A percentile compares a stretch with the other conserved stretches of the same genome.
Evolutionary conservation across 2,797 vertebrate species (phyloP).

Genomic region (Mus caroli): DNA sequence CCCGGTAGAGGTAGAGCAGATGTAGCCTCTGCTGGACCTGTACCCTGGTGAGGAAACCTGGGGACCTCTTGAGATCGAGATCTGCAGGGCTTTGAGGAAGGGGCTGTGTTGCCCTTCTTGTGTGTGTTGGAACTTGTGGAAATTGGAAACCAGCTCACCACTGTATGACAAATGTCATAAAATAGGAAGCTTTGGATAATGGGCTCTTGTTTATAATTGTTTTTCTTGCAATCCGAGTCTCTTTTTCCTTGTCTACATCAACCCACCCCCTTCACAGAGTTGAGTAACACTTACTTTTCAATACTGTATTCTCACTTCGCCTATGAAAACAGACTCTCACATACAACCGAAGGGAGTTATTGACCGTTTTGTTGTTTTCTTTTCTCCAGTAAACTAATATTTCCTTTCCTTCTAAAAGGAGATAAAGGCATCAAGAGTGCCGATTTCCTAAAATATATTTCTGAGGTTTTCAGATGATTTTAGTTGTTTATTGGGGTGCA

Average conservation of each 20-base stretch:
- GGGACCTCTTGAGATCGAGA: background rate
- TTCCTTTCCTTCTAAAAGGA: background rate
- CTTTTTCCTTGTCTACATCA: background rate
- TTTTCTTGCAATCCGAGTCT: background rate
- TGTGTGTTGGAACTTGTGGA: background rate
- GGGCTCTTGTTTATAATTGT: background rate
- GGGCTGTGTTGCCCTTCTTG: background rate
- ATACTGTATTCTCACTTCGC: background rate
- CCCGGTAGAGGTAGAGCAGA: background rate
- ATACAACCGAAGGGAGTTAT: background rate
- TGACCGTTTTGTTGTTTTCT: background rate
- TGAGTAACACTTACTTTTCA: conserved; percentile 19
- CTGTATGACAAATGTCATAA: background rate
- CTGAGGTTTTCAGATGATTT: conserved; percentile 28
- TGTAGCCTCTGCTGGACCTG: background rate
- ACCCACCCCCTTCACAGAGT: background rate
- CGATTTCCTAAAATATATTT: conserved; percentile 19
- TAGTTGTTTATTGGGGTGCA: background rate
- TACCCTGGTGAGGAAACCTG: background rate
- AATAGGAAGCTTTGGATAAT: conserved; percentile 17
- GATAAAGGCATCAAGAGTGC: conserved; percentile 9
- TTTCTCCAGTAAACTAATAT: background rate
- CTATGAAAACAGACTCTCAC: background rate
- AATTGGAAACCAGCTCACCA: background rate
- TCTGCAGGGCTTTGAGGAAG: background rate